Base-by-base conservation (phyloP, 2,797 vertebrate species). In the Mormyrus proboscirostris region DNA sequence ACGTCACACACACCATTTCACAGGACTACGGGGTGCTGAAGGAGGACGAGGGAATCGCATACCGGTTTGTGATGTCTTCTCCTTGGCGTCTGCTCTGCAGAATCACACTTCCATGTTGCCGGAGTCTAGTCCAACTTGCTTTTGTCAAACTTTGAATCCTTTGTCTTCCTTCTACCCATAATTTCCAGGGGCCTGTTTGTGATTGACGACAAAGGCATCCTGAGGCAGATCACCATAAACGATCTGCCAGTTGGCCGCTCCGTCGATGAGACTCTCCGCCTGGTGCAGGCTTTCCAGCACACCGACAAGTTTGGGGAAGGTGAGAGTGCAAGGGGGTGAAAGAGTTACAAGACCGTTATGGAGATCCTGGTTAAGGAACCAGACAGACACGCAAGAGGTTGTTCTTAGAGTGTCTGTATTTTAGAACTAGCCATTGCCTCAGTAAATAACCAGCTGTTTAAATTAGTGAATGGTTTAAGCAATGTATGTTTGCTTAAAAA, bases 161-260 rank as follows among this genome's bases (percentile, higher is more conserved):
- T 73, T 47, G 47, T 82, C 62, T 44, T 9, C n/a, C n/a, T 55
- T 49, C 14, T 14, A 38, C 25, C 79, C 47, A 25, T 41, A 65
- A 22, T 62, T 83, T 0, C 22, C 89, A 98, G 98, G 93, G 97
- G 97, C 86, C 96, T 99, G 90, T 99, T 99, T 91, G 97, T 99
- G 92, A 97, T 99, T 0, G 98, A 99, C 0, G 94, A 94, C 88
- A 98, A 98, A 73, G 97, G 98, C 50, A 91, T 97, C 89, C 92
- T 99, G 93, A 96, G 97, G 84, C 98, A 99, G 94, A 97, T 99
- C 93, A 98, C 98, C 16, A 95, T 98, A 90, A 99, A 99, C 6
- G 97, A 98, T 91, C 91, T 99, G 88, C 97, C 98, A 0, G 98
- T 99, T 89, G 97, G 98, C 0, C 97, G 97, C 91, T 98, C 97